phyloP scores from a whole-genome alignment of 2,888 invertebrate genomes.

The Eledone cirrhosa region DNA sequence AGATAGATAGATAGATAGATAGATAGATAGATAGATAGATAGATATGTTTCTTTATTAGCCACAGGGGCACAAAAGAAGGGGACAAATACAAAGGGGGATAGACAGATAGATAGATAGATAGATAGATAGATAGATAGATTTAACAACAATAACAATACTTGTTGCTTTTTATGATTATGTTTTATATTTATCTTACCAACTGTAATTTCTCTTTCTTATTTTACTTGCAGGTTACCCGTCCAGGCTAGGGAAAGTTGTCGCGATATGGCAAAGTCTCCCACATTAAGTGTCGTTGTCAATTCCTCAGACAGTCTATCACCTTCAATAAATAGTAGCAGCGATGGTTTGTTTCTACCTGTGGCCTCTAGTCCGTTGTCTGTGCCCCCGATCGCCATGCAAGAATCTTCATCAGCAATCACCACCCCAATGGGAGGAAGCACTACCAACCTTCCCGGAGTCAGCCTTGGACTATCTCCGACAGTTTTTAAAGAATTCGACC shows the following conservation, averaged over 20 bases:
- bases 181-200: not conserved
- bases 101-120: not conserved
- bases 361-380: conserved; percentile 14
- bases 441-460: not conserved
- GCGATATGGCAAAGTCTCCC: conserved; percentile 24
- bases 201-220: not conserved
- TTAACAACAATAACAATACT: not conserved
- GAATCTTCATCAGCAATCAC: conserved; percentile 8
- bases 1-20: not conserved
- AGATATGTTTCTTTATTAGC: too few relatives aligned
- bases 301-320: conserved; percentile 22
- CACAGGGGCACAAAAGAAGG: too few relatives aligned
- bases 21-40: not conserved
- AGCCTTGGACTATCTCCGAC: conserved; percentile 17
- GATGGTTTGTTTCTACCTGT: conserved; percentile 25
- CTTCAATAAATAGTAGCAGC: conserved; percentile 17
- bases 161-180: too few relatives aligned
- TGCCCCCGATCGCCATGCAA: conserved; percentile 14
- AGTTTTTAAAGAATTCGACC: conserved; percentile 1
- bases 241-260: conserved; percentile 26
- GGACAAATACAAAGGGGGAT: not conserved
- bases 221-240: conserved; percentile 16
- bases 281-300: conserved; percentile 26
- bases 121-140: not conserved
- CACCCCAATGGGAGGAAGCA: conserved; percentile 16